phyloP scores from a whole-genome alignment of 2,888 invertebrate species.

The Agapostemon virescens region DNA sequence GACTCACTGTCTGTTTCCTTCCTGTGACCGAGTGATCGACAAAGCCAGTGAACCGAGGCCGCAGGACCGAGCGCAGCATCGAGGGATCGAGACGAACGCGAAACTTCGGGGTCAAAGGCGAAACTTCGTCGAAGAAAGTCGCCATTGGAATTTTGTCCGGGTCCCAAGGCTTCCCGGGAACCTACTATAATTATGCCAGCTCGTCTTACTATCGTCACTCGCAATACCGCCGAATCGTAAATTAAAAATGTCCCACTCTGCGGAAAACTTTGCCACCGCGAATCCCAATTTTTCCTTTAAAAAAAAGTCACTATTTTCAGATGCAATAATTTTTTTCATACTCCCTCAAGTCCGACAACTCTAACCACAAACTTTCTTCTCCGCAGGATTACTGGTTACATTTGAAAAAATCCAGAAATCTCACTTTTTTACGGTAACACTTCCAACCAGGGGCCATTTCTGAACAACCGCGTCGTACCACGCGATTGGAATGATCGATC shows the following conservation, averaged over 20 bases:
- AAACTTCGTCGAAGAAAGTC: slow-evolving; percentile 25
- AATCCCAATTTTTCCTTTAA: neutral
- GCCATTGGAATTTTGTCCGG: neutral
- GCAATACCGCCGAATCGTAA: neutral
- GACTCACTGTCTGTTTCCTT: slow-evolving; percentile 43
- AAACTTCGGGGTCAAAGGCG: slow-evolving; percentile 22
- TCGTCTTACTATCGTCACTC: neutral
- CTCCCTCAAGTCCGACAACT: neutral
- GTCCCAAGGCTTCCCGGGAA: neutral
- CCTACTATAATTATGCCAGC: neutral
- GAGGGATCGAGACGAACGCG: slow-evolving; percentile 17
- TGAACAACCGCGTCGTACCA: too few relatives aligned
- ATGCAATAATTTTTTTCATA: neutral
- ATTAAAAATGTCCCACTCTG: neutral
- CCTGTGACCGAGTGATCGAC: slow-evolving; percentile 42
- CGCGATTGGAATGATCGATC: too few relatives aligned
- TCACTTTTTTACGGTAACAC: too few relatives aligned
- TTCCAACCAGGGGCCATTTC: too few relatives aligned
- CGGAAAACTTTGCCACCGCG: too few relatives aligned
- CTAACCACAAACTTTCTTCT: too few relatives aligned
- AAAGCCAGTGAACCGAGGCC: slow-evolving; percentile 32
- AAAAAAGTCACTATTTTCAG: neutral
- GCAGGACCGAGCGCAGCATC: neutral
- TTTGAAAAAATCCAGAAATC: too few relatives aligned
- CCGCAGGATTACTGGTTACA: too few relatives aligned